phyloP scores from a whole-genome alignment of 2,888 invertebrate species.

The Drosophila paranaensis region DNA sequence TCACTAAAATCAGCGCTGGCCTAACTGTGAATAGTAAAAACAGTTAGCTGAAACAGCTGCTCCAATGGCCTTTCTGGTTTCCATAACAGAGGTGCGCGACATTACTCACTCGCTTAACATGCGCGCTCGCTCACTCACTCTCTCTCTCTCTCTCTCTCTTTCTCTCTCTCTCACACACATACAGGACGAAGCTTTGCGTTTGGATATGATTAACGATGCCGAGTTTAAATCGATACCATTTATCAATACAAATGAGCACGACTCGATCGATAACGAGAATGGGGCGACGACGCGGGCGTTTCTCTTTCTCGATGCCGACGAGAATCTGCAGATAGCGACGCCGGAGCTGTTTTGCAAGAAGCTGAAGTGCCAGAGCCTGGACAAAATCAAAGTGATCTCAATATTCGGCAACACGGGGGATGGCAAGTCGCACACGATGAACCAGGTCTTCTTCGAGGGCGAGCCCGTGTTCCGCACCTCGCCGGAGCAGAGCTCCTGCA shows the following conservation, averaged over 20 bases:
- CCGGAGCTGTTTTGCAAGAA: conserved; percentile 86
- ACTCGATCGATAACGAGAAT: conserved; percentile 66
- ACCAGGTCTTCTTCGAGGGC: conserved; percentile 89
- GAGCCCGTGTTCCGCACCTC: conserved; percentile 85
- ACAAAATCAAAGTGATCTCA: conserved; percentile 91
- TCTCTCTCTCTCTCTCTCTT: conserved; percentile 3
- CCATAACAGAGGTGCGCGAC: conserved; percentile 58
- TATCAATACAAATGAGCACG: conserved; percentile 67
- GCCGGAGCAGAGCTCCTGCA: conserved; percentile 88
- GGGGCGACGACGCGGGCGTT: conserved; percentile 81
- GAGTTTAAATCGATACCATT: conserved; percentile 83
- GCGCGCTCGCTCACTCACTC: not conserved
- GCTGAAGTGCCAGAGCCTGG: conserved; percentile 82
- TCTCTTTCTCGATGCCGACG: conserved; percentile 87
- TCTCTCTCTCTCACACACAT: not conserved
- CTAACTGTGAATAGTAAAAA: conserved; percentile 20
- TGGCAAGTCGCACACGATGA: conserved; percentile 92
- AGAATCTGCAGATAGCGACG: conserved; percentile 87
- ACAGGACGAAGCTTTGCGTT: conserved; percentile 77
- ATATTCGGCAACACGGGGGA: conserved; percentile 94
- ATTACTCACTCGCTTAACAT: conserved; percentile 1
- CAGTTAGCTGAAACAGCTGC: not conserved
- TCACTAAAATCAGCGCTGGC: conserved; percentile 26
- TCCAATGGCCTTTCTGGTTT: conserved; percentile 59
- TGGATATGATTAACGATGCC: conserved; percentile 73